These are phyloP conservation scores for Cartodere bifasciata DNA, from an alignment of 2,888 invertebrate genomes.

Conservation along the genomic window DNA sequence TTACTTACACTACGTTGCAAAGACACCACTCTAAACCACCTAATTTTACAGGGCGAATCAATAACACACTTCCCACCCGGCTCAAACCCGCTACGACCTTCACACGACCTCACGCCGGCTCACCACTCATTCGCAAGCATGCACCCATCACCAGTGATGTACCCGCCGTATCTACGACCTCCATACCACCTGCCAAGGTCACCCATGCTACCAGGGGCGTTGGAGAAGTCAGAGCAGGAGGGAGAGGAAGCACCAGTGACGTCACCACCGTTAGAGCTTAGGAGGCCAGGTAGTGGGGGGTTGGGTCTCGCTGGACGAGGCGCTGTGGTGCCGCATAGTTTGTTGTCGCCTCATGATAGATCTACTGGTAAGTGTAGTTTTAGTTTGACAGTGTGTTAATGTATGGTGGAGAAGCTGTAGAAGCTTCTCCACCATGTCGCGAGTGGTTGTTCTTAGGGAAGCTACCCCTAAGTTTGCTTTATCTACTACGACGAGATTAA, in stretches of 20 bases:
- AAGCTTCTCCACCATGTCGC: too few relatives aligned
- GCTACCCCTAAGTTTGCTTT: too few relatives aligned
- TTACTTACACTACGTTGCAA: too few relatives aligned
- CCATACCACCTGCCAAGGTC: constrained; percentile 33
- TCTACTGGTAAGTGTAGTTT: constrained; percentile 52
- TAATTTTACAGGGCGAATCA: constrained; percentile 41
- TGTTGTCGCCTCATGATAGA: constrained; percentile 58
- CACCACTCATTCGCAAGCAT: too few relatives aligned
- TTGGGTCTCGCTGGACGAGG: constrained; percentile 35
- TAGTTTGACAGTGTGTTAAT: too few relatives aligned
- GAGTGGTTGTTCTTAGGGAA: too few relatives aligned
- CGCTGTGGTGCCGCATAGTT: constrained; percentile 52
- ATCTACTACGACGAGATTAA: too few relatives aligned
- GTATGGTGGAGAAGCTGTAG: too few relatives aligned
- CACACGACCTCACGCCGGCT: constrained; percentile 35
- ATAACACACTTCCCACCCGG: constrained; percentile 39
- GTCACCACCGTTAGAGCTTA: constrained; percentile 57
- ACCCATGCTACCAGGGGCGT: constrained; percentile 45
- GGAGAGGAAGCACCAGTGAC: constrained; percentile 36
- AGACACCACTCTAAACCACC: too few relatives aligned
- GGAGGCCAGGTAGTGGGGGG: constrained; percentile 44
- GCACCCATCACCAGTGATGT: constrained; percentile 39
- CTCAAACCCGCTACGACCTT: constrained; percentile 27
- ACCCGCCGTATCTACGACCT: constrained; percentile 43
- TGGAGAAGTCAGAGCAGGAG: constrained; percentile 42